A percentile compares a stretch with the other conserved stretches of the same genome.
phyloP scores from a whole-genome alignment of 2,888 invertebrate genomes.

The Euzophera pinguis region DNA sequence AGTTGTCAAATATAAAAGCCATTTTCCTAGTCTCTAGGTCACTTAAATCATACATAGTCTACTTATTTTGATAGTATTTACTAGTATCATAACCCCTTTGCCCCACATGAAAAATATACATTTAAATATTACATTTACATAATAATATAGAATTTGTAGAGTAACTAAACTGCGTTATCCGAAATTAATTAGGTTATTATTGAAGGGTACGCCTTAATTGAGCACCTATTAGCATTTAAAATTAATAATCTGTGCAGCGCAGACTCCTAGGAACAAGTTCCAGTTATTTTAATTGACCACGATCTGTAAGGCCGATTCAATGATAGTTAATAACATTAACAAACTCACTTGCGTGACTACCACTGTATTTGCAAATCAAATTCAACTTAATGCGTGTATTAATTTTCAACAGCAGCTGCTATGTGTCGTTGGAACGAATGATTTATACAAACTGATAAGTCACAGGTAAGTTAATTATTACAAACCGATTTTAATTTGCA shows the following conservation, averaged over 20 bases:
- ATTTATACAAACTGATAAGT: conserved; percentile 55
- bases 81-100: too few relatives aligned
- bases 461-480: conserved; percentile 40
- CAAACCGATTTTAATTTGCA: conserved; percentile 38
- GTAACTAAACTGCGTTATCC: neutral
- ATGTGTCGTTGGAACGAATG: conserved; percentile 44
- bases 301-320: conserved; percentile 34
- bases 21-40: too few relatives aligned
- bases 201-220: conserved; percentile 34
- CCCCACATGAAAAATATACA: neutral
- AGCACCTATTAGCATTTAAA: conserved; percentile 45
- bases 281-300: conserved; percentile 49
- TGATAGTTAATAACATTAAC: conserved; percentile 35
- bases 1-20: too few relatives aligned
- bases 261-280: conserved; percentile 46
- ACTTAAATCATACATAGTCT: too few relatives aligned
- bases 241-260: conserved; percentile 33
- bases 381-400: conserved; percentile 49
- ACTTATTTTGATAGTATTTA: too few relatives aligned
- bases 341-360: conserved; percentile 43
- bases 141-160: too few relatives aligned
- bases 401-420: conserved; percentile 48
- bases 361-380: conserved; percentile 63
- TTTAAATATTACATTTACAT: neutral
- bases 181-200: conserved; percentile 10